Evolutionary conservation across 2,797 vertebrate genomes (phyloP).

Genomic region (Galago senegalensis): DNA sequence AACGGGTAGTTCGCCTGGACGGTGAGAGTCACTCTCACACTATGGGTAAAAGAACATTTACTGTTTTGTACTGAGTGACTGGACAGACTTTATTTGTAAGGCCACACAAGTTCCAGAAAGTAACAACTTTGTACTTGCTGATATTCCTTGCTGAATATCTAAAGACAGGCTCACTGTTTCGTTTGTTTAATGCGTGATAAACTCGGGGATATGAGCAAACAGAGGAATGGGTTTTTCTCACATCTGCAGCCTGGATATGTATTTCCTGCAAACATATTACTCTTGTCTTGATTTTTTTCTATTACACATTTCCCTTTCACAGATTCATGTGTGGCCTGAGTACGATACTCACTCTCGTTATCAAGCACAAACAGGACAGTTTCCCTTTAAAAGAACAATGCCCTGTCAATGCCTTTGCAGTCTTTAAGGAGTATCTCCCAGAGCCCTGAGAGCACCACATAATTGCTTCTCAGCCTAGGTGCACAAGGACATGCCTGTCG

Average conservation of each 20-base stretch:
- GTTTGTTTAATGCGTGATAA: slow-evolving; percentile 54
- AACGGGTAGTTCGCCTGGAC: neutral
- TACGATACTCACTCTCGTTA: slow-evolving; percentile 51
- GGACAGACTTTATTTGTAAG: neutral
- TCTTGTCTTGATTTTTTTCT: neutral
- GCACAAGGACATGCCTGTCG: slow-evolving; percentile 81
- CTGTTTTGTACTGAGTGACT: slow-evolving; percentile 45
- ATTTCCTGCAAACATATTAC: slow-evolving; percentile 53
- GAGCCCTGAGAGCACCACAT: slow-evolving; percentile 74
- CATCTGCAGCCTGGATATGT: slow-evolving; percentile 66
- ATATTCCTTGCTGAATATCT: neutral
- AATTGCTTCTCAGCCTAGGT: slow-evolving; percentile 83
- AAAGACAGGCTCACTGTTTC: slow-evolving; percentile 14
- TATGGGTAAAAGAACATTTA: slow-evolving; percentile 48
- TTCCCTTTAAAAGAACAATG: slow-evolving; percentile 72
- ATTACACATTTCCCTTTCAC: slow-evolving; percentile 7
- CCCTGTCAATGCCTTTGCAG: slow-evolving; percentile 69
- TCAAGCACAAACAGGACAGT: slow-evolving; percentile 64
- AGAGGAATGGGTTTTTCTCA: slow-evolving; percentile 62
- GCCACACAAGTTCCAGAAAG: slow-evolving; percentile 3
- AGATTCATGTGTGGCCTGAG: slow-evolving; percentile 55
- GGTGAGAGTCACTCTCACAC: slow-evolving; percentile 58
- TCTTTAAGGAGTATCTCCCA: slow-evolving; percentile 73
- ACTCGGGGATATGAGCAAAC: slow-evolving; percentile 35
- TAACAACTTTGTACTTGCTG: slow-evolving; percentile 20